Evolutionary conservation across 1,140 invertebrate species (phyloP).

Genomic region (Saccostrea glomerata): DNA sequence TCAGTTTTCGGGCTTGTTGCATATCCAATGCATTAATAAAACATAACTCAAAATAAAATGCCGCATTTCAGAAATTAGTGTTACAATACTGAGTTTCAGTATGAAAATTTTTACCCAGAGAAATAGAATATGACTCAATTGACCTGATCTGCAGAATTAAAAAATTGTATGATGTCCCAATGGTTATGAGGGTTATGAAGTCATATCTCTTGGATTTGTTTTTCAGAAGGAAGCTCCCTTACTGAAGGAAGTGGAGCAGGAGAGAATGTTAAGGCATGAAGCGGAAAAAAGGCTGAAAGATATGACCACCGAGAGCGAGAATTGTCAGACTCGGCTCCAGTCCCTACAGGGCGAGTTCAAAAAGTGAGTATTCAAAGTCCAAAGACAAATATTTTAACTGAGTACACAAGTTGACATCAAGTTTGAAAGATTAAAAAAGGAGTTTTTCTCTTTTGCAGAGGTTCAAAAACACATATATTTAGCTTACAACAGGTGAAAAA

Average conservation of each 20-base stretch:
- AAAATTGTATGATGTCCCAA: not conserved
- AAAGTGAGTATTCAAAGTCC: slow-evolving; percentile 59
- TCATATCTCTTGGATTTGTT: not conserved
- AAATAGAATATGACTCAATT: not conserved
- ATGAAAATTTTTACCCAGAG: not conserved
- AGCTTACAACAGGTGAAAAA: not conserved
- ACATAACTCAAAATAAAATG: slow-evolving; percentile 17
- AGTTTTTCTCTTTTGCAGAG: no score
- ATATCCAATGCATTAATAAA: slow-evolving; percentile 30
- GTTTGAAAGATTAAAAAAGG: no score
- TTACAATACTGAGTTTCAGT: not conserved
- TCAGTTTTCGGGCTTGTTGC: slow-evolving; percentile 30
- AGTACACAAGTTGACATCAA: no score
- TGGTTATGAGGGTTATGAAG: no score
- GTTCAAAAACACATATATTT: not conserved
- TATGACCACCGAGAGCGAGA: slow-evolving; percentile 70
- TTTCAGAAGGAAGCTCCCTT: slow-evolving; percentile 64
- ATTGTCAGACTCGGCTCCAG: slow-evolving; percentile 65
- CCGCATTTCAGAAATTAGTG: not conserved
- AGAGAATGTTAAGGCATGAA: slow-evolving; percentile 73
- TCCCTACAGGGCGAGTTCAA: slow-evolving; percentile 72
- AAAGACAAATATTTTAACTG: no score
- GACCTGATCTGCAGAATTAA: not conserved
- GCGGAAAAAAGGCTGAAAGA: slow-evolving; percentile 72
- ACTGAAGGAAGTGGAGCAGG: slow-evolving; percentile 71